phyloP scores from a whole-genome alignment of 2,113 vertebrate genomes.

The Orientallactaga bullata region DNA sequence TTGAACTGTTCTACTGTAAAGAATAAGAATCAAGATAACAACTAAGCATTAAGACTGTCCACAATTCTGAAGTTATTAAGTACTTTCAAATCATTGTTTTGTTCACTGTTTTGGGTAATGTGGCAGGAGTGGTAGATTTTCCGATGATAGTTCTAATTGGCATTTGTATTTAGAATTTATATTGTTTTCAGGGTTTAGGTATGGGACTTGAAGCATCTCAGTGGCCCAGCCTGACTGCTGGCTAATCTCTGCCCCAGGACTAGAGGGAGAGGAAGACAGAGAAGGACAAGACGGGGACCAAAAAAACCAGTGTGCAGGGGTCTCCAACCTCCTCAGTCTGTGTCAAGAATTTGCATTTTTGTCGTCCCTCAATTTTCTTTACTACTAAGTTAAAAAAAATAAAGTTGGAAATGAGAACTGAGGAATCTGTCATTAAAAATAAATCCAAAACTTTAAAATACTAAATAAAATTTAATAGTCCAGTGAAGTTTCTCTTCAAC shows the following conservation, averaged over 20 bases:
- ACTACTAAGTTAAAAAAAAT: neutral
- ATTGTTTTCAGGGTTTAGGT: neutral
- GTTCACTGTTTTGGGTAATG: neutral
- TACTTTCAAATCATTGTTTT: neutral
- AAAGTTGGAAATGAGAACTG: neutral
- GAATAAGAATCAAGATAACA: neutral
- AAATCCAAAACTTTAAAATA: neutral
- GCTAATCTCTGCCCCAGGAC: neutral
- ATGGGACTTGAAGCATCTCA: neutral
- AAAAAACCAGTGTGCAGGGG: accelerated
- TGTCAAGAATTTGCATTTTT: neutral
- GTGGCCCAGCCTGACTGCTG: too few species aligned
- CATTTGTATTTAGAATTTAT: slow-evolving; percentile 3
- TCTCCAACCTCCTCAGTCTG: neutral
- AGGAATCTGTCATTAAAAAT: neutral
- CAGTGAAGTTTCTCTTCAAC: neutral
- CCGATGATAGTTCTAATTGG: neutral
- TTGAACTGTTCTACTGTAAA: neutral
- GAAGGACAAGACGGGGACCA: too few species aligned
- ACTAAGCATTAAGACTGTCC: neutral
- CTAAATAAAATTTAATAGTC: neutral
- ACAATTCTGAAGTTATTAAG: neutral
- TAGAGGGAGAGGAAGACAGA: accelerated
- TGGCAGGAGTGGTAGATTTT: slow-evolving; percentile 32
- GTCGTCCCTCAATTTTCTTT: neutral